Base-by-base conservation (phyloP, 2,888 invertebrate species). In the Adelphocoris suturalis region DNA sequence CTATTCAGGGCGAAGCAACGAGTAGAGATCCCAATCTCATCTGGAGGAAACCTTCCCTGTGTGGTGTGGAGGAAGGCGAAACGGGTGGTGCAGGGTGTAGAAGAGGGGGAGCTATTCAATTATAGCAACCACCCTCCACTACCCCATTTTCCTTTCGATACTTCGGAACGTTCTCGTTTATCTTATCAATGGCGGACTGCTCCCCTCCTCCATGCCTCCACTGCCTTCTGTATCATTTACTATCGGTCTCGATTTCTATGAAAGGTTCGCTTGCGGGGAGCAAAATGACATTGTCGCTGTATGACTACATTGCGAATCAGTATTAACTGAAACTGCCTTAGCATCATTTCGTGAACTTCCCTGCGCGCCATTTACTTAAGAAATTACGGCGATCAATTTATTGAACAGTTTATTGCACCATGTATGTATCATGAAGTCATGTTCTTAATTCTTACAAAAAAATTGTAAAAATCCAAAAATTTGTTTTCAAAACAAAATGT, bases 161-260 rank as follows among this genome's bases (percentile, higher is more conserved):
- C 68, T 68, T 68, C 68, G 68, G 68, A 68, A 68, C 68, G 68
- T 68, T 68, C 68, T 68, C 68, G 68, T 68, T 68, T 68, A 68
- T 68, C 68, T 68, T 68, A 68, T 68, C 68, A 68, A 68, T 68
- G 68, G 68, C 27, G 5, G 68, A 27, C 19, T 7, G 3, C 5
- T 16, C 23, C 23, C 23, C 68, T 19, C 61, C 19, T 19, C 19
- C 19, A 12, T 61, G 61, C 23, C 23, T 68, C 68, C 23, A 68
- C 23, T 68, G 23, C 68, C 68, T 23, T 68, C 68, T 23, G 19
- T 23, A 68, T 23, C 68, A 13, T 61, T 61, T 61, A 61, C 61
- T 19, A 68, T 68, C 68, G 23, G 68, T 7, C 68, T 68, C 68
- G 23, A 52, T 52, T 52, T 52, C 52, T 52, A 13, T 52, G 52